Conservation (phyloP, 2,113 vertebrate genomes). For the Mus musculus region GRCm39 chr1:42122501-42123000, state of each 20-base stretch:
- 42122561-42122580: background rate
- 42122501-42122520: slow-evolving; percentile 66
- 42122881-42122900: slow-evolving; percentile 61
- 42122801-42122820: background rate
- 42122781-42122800: slow-evolving; percentile 58
- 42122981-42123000: slow-evolving; percentile 85
- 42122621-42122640: background rate
- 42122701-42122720: background rate
- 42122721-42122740: background rate
- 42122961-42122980: slow-evolving; percentile 78
- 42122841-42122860: slow-evolving; percentile 65
- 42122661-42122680: background rate
- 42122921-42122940: slow-evolving; percentile 79
- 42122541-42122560: background rate
- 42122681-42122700: background rate
- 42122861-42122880: slow-evolving; percentile 69
- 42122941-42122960: slow-evolving; percentile 80
- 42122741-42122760: slow-evolving; percentile 46
- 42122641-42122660: background rate
- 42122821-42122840: slow-evolving; percentile 53
- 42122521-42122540: background rate
- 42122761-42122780: slow-evolving; percentile 44
- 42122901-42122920: slow-evolving; percentile 55
- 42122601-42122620: too few species aligned
- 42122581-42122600: background rate